Evolutionary conservation across 2,797 vertebrate species (phyloP).

Genomic region (Spheniscus humboldti): DNA sequence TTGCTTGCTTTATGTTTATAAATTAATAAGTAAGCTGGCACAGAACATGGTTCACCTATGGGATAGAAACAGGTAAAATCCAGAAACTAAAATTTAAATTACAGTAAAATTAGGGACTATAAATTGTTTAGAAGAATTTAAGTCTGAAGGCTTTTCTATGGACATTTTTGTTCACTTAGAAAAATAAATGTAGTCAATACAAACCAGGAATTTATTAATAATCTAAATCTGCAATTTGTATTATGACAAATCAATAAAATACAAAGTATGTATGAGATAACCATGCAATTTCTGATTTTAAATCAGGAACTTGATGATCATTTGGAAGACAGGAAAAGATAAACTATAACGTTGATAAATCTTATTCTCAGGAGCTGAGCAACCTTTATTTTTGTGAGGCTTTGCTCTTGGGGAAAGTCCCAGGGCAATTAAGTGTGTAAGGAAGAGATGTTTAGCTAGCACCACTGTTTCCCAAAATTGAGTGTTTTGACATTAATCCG

Average conservation of each 20-base stretch:
- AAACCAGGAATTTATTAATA: not conserved
- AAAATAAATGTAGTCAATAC: not conserved
- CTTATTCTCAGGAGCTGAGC: not conserved
- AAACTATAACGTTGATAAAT: not conserved
- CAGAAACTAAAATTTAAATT: not conserved
- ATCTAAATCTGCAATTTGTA: not conserved
- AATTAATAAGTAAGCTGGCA: not conserved
- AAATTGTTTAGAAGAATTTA: not conserved
- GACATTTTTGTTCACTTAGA: not conserved
- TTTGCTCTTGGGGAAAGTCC: not conserved
- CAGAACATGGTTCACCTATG: not conserved
- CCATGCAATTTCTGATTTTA: not conserved
- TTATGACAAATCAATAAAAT: not conserved
- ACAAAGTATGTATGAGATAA: not conserved
- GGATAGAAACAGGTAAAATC: not conserved
- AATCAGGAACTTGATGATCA: not conserved
- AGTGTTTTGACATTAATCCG: not conserved
- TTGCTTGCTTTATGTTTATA: not conserved
- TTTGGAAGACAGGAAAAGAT: not conserved
- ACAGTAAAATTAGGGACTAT: not conserved
- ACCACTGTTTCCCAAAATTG: not conserved
- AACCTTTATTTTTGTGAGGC: not conserved
- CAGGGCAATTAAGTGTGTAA: not conserved
- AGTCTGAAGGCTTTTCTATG: not conserved
- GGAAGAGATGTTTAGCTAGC: not conserved